Base-by-base conservation (phyloP, 2,797 vertebrate species). In the Garrulus glandarius region DNA sequence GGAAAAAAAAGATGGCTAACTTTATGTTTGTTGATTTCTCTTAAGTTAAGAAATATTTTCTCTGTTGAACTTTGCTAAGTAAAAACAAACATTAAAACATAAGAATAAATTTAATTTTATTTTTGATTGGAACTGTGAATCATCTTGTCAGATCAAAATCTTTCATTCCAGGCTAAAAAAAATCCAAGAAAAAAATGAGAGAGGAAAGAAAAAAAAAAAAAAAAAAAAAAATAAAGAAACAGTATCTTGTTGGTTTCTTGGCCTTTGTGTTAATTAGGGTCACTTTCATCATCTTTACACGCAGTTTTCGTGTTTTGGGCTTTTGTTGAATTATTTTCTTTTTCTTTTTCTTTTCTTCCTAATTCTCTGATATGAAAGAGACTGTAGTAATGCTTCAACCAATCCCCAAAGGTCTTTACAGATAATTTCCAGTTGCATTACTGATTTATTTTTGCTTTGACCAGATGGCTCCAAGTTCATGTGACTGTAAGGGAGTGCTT, bases 361-460 rank as follows among this genome's bases (percentile, higher is more conserved):
- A 44, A 39, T 82, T 94, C 41, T 77, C 68, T 77, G 59, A 81
- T 95, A 95, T 93, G 74, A 95, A 84, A 97, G 60, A 95, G 21
- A 65, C 32, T 47, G 23, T 87, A 70, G 83, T 63, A 83, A 95
- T 95, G 63, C 36, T 96, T 92, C 94, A 95, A 91, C 92, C 86
- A 95, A 94, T 83, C 57, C 91, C 85, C 92, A 94, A 87, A 92
- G 72, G 65, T 96, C 96, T 96, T 96, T 94, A 89, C 89, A 96
- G 95, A 97, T 94, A 95, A 97, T 97, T 97, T 97, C 94, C 92
- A 95, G 82, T 97, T 94, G 85, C 92, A 97, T 97, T 97, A 96
- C 96, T 97, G 97, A 97, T 98, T 97, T 97, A 97, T 96, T 97
- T 97, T 97, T 70, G 49, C 94, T 92, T 96, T 97, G 96, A 97